phyloP scores from a whole-genome alignment of 2,113 vertebrate species.

The Micromys minutus region DNA sequence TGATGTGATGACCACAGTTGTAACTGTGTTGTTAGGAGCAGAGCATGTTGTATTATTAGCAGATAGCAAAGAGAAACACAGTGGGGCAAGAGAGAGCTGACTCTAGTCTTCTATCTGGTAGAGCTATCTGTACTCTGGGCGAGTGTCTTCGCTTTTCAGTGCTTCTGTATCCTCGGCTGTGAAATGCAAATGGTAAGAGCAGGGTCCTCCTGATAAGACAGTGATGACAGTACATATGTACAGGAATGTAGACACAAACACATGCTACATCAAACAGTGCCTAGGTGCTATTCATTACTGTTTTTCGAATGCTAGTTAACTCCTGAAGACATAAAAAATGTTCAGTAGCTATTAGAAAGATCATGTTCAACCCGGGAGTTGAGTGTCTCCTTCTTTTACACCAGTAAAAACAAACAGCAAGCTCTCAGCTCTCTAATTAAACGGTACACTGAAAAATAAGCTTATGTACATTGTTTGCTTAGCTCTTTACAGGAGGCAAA shows the following conservation, averaged over 20 bases:
- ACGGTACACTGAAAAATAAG: background rate
- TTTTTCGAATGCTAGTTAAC: slow-evolving; percentile 42
- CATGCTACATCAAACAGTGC: background rate
- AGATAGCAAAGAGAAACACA: background rate
- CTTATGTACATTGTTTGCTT: slow-evolving; percentile 27
- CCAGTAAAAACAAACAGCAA: slow-evolving; percentile 46
- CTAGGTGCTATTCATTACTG: background rate
- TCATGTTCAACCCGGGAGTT: slow-evolving; percentile 8
- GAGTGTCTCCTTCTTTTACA: background rate
- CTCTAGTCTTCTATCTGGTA: background rate
- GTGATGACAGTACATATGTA: background rate
- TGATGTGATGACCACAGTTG: background rate
- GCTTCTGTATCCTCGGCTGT: background rate
- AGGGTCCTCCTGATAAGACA: background rate
- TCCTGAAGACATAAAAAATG: background rate
- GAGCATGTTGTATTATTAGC: background rate
- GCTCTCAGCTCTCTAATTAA: slow-evolving; percentile 67
- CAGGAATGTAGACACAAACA: background rate
- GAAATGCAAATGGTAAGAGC: background rate
- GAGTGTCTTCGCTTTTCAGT: background rate
- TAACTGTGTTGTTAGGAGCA: background rate
- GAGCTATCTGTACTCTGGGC: background rate
- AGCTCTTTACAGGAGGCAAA: slow-evolving; percentile 56
- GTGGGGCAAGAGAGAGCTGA: background rate
- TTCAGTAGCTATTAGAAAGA: slow-evolving; percentile 1